Conservation (phyloP, 1,140 invertebrate genomes). For the Delia radicum region DNA sequence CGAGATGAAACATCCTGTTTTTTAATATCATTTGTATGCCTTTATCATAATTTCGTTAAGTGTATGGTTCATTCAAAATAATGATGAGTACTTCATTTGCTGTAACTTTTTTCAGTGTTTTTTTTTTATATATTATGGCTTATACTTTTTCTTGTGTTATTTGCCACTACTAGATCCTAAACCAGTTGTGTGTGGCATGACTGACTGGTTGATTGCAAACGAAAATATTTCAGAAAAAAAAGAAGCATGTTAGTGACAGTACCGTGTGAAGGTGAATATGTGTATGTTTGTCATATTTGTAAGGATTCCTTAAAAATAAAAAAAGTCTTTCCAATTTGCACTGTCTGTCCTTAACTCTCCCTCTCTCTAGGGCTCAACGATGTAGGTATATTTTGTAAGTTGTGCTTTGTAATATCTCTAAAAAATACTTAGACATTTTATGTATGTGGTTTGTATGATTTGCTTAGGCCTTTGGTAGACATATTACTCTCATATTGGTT, state of each 20-base stretch:
- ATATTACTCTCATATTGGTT: not conserved
- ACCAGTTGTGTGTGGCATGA: slow-evolving; percentile 1
- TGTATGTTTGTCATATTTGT: not conserved
- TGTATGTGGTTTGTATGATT: slow-evolving; percentile 13
- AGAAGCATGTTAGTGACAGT: not conserved
- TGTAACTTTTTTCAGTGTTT: slow-evolving; percentile 3
- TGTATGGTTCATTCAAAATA: slow-evolving; percentile 1
- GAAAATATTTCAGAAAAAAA: not conserved
- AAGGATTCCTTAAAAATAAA: not conserved
- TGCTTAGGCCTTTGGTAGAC: slow-evolving; percentile 7
- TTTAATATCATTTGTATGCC: not conserved
- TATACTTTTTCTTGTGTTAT: not conserved
- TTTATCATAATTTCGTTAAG: not conserved
- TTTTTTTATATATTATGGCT: not conserved
- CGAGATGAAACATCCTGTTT: too few species aligned
- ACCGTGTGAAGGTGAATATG: not conserved
- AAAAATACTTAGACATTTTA: not conserved
- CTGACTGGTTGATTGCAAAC: not conserved
- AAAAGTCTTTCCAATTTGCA: too few species aligned
- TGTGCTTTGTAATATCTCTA: not conserved
- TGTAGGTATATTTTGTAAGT: not conserved
- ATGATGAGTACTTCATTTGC: slow-evolving; percentile 21
- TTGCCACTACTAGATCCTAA: not conserved
- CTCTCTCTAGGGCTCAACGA: not conserved
- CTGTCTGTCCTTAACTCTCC: not conserved